Evolutionary conservation across 2,113 vertebrate genomes (phyloP), one percentile per base, ranked within the genome.

Genomic region (Zapus hudsonius): DNA sequence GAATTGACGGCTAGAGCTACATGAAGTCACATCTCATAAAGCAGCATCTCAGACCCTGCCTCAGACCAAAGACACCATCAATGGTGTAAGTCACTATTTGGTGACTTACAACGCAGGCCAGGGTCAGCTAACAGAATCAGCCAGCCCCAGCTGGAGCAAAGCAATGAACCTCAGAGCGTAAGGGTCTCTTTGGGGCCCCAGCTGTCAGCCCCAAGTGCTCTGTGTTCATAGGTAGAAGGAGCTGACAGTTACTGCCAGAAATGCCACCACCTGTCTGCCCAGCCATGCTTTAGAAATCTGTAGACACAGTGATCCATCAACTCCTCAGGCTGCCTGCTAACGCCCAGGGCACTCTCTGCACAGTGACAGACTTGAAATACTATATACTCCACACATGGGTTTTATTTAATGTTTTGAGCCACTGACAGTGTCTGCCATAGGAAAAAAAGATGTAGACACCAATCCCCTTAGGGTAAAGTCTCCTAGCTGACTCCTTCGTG

Each of bases 401-500:
- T 96, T 91, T 73, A 69, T 55, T 70, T 61, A 81, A 69, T 72
- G 73, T 82, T 78, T 93, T 42, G 78, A 86, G 79, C n/a, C 7
- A 72, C 16, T 74, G 38, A n/a, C 23, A 38, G 15, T 38, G 40
- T 76, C 70, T 75, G 25, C 38, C 40, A 20, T 29, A 67, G 61
- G 42, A 5, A 9, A 2, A 36, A 63, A 72, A 40, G 17, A 64
- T 38, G 31, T 3, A 86, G 55, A 75, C 92, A 17, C 44, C 47
- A 81, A 13, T 19, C 29, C 33, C 42, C 75, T 63, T 16, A 27
- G 40, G 59, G 29, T 57, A 11, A 55, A 38, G 73, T 33, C 78
- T 57, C 10, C 7, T 29, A 44, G n/a, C 64, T 80, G 88, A 81
- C 11, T 76, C 38, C 52, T 64, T n/a, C 91, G 10, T 52, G 80